Base-by-base conservation (phyloP, 2,797 vertebrate species). In the Myotis findleyi region DNA sequence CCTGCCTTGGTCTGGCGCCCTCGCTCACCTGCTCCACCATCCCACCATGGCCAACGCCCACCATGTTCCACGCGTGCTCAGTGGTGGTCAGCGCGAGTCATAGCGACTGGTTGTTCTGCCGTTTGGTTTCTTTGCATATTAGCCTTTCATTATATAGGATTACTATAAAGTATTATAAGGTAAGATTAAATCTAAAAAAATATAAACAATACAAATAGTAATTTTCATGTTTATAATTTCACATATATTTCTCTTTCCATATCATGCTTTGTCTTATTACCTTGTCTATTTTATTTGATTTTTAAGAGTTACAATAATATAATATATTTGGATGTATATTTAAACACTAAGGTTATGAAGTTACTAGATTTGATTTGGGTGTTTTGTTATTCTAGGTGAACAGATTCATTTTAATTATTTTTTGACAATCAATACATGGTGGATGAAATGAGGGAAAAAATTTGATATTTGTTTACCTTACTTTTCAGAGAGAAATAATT, bases 371-470 rank as follows among this genome's bases (percentile, higher is more conserved):
- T 66, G 11, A 84, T 89, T 64, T 72, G 27, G 23, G 51, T 83
- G n/a, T 41, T 41, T n/a, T 92, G 6, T 83, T 80, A 82, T 30
- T 44, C 44, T 83, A 36, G 3, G 10, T 72, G 1, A 93, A 66
- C 69, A 72, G 25, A 51, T 53, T 76, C 1, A 72, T 94, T 79
- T 69, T 73, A 64, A 59, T 91, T 72, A 57, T 73, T 95, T 85
- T 0, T 33, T 64, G 23, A 88, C n/a, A 51, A 91, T 1, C 11
- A 80, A 9, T 27, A 80, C 4, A 84, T 36, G 7, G 27, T 55
- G 4, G 41, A 36, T 82, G 27, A 95, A 93, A 64, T 36, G 11
- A 85, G 7, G 75, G 3, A 21, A 55, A 20, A 85, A 80, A 73
- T 38, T 2, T 53, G n/a, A 51, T 25, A 75, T 76, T 92, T 64